Base-by-base conservation (phyloP, 2,113 vertebrate species). In the Seriola rivoliana region DNA sequence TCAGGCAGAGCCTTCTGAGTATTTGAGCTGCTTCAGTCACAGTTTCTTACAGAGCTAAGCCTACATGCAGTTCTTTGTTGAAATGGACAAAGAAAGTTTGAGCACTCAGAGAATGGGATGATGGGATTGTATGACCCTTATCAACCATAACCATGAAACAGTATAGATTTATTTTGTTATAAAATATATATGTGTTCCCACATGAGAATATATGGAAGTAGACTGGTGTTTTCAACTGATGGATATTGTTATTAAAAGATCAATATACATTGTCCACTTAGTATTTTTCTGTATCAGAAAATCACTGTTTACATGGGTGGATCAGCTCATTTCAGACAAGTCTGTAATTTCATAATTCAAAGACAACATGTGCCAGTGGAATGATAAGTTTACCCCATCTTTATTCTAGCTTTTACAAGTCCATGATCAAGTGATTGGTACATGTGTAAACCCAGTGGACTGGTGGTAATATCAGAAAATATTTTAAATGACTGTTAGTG, bases 1-100 rank as follows among this genome's bases (percentile, higher is more conserved):
- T 97, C 92, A 96, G 97, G 97, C 97, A 96, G 96, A 97, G 96
- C 97, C 96, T 97, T 93, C 95, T 95, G 96, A 97, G 95, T 95
- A 81, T 91, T 95, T 96, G 94, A 97, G 96, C 96, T 97, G 96
- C 96, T 98, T 97, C 95, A 94, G 94, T 97, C 93, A 95, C 93
- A 94, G 9, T 78, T 82, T 88, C 75, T 74, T 52, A 83, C 80
- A 81, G 80, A 87, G 88, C 78, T 48, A 71, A 67, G 36, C 69
- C 52, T 57, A 71, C 76, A 50, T 72, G 77, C 80, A 85, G 81
- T 78, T 82, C 75, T 82, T 80, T 73, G 82, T 86, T 75, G 67
- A 73, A 75, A 75, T 8, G 42, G 77, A 71, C 36, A 59, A 77
- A 87, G 57, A 71, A 63, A 62, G 74, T 76, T 67, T 7, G 48